phyloP scores from a whole-genome alignment of 2,797 vertebrate species.

The Cottoperca gobio region DNA sequence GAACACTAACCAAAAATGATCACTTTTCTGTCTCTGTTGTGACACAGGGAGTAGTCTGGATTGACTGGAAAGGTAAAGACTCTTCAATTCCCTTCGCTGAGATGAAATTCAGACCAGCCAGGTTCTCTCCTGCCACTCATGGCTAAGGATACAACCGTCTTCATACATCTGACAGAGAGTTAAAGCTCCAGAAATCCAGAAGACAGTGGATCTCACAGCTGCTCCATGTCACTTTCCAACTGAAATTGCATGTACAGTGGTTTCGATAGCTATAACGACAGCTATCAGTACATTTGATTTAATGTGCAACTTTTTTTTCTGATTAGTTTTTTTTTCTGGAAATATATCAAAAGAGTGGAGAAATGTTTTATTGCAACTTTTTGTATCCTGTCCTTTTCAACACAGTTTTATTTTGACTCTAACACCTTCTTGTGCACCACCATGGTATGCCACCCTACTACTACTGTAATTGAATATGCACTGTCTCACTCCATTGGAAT shows the following conservation, averaged over 20 bases:
- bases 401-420: constrained; percentile 50
- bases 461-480: constrained; percentile 83
- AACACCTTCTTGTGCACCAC: constrained; percentile 47
- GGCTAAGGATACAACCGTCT: constrained; percentile 66
- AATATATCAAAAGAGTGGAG: constrained; percentile 31
- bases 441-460: constrained; percentile 71
- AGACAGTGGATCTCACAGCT: constrained; percentile 28
- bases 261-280: constrained; percentile 33
- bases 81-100: constrained; percentile 92
- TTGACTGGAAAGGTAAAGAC: constrained; percentile 94
- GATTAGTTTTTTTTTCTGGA: constrained; percentile 37
- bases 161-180: constrained; percentile 23
- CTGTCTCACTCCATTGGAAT: constrained; percentile 81
- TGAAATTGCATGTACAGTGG: constrained; percentile 32
- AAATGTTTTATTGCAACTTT: constrained; percentile 46
- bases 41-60: constrained; percentile 92
- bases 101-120: constrained; percentile 89
- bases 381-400: constrained; percentile 56
- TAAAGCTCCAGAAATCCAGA: constrained; percentile 29
- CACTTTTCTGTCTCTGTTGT: constrained; percentile 27
- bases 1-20: background rate
- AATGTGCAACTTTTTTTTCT: constrained; percentile 26
- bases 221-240: constrained; percentile 41
- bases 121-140: constrained; percentile 78
- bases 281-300: constrained; percentile 37